phyloP scores from a whole-genome alignment of 2,888 invertebrate species.

The Tethea ocularis region DNA sequence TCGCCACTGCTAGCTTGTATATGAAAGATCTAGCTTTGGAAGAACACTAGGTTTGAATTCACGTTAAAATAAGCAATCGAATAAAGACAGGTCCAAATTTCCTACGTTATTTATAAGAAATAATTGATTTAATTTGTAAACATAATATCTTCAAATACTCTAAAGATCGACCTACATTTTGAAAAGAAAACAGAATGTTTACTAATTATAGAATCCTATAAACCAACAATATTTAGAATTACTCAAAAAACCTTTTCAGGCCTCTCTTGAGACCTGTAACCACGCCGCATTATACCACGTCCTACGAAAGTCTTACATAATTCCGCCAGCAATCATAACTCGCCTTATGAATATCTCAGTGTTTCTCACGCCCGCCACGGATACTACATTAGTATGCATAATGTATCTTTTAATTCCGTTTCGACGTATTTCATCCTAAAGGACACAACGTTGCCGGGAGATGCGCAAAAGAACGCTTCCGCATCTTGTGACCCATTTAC shows the following conservation, averaged over 20 bases:
- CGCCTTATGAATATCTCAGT: slow-evolving; percentile 3
- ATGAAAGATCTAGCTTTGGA: no score
- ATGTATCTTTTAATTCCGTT: slow-evolving; percentile 8
- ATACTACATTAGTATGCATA: slow-evolving; percentile 3
- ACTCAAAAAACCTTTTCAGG: neutral
- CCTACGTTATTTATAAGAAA: no score
- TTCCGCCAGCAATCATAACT: slow-evolving; percentile 8
- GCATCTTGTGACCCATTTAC: slow-evolving; percentile 54
- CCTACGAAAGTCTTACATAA: neutral
- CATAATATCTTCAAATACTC: no score
- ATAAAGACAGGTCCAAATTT: no score
- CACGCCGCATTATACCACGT: neutral
- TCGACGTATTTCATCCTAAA: neutral
- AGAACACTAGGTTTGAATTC: no score
- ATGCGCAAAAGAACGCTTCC: slow-evolving; percentile 17
- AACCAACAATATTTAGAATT: neutral
- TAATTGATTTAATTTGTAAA: no score
- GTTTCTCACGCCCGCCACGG: slow-evolving; percentile 7
- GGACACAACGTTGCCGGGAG: neutral
- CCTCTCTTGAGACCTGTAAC: neutral
- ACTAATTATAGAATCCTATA: no score
- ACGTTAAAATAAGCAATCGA: no score
- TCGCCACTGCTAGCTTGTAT: no score
- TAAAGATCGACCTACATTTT: no score
- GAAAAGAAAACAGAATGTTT: no score